These are phyloP conservation scores for Dasyurus viverrinus DNA, from an alignment of 2,113 vertebrate species.

Conservation along the genomic window DNA sequence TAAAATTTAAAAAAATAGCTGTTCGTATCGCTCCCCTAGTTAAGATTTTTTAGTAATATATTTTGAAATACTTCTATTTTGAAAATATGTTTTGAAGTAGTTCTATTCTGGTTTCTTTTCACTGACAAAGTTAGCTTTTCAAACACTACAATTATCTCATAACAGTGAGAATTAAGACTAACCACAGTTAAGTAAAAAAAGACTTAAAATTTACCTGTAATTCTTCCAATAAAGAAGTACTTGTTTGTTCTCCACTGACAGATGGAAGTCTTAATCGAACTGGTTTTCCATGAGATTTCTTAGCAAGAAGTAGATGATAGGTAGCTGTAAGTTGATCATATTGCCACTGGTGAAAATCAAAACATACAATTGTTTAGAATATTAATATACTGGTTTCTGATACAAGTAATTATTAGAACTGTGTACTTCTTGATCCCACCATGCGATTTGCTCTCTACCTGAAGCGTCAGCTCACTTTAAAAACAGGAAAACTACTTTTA, in stretches of 20 bases:
- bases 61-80: not conserved
- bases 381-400: not conserved
- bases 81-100: not conserved
- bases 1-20: not conserved
- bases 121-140: not conserved
- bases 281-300: constrained; percentile 90
- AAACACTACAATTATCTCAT: not conserved
- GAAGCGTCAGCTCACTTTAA: not conserved
- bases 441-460: not conserved
- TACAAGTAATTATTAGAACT: constrained; percentile 31
- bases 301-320: constrained; percentile 93
- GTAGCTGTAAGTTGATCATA: constrained; percentile 94
- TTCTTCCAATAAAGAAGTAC: constrained; percentile 67
- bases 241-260: constrained; percentile 44
- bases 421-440: not conserved
- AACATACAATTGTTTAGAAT: constrained; percentile 43
- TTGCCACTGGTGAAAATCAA: constrained; percentile 87
- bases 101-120: not conserved
- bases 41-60: not conserved
- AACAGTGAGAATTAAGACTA: not conserved
- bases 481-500: not conserved
- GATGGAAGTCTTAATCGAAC: constrained; percentile 82
- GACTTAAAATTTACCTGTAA: constrained; percentile 80
- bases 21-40: not conserved
- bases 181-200: not conserved